phyloP scores from a whole-genome alignment of 2,888 invertebrate species.

The Hyalella azteca region DNA sequence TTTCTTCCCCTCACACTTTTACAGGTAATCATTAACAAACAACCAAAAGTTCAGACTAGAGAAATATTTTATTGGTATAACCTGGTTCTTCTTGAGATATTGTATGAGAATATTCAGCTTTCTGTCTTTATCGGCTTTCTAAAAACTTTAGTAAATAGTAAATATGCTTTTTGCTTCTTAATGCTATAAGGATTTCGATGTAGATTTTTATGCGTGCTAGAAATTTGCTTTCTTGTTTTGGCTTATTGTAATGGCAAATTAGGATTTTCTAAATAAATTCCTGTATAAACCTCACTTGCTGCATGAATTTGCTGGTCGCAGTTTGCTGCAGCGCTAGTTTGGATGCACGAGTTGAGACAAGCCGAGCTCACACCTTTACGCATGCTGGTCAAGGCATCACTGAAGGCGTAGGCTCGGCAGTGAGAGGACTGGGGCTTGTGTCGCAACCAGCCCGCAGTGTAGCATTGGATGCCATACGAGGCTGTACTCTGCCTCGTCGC shows the following conservation, averaged over 20 bases:
- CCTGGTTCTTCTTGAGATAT: no score
- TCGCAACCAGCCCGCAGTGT: constrained; percentile 14
- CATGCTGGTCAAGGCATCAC: background rate
- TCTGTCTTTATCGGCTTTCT: no score
- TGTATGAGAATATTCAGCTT: no score
- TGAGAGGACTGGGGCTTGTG: background rate
- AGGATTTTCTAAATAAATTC: background rate
- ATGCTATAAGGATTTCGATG: no score
- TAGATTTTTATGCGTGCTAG: background rate
- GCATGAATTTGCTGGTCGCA: constrained; percentile 26
- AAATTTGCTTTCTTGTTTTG: background rate
- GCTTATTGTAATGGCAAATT: background rate
- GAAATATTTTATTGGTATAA: no score
- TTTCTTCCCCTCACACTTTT: no score
- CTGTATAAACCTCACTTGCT: background rate
- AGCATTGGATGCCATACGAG: background rate
- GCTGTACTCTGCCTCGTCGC: background rate
- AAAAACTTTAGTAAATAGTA: no score
- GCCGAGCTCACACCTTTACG: background rate
- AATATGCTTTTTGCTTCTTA: no score
- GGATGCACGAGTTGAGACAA: constrained; percentile 26
- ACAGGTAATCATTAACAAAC: no score
- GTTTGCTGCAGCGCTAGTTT: constrained; percentile 35
- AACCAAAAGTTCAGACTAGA: no score
- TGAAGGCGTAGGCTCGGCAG: constrained; percentile 5